Evolutionary conservation across 2,113 vertebrate species (phyloP).

Genomic region (Sarotherodon lohbergeri): DNA sequence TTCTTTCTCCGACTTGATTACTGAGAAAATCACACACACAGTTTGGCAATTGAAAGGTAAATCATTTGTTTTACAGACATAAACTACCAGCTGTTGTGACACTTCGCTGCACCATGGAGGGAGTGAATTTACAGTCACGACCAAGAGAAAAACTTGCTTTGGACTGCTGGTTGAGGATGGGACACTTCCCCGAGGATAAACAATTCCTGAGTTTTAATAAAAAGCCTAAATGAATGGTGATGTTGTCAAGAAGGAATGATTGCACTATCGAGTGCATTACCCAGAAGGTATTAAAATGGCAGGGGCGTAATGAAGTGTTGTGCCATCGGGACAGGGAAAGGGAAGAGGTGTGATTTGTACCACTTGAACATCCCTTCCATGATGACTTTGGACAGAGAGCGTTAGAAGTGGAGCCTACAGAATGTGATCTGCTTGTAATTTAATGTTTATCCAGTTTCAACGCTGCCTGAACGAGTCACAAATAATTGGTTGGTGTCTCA

Average conservation of each 20-base stretch:
- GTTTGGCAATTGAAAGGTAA: conserved; percentile 5
- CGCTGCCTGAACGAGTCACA: neutral
- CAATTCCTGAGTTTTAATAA: conserved; percentile 28
- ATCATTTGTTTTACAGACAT: conserved; percentile 45
- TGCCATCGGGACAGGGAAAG: conserved; percentile 21
- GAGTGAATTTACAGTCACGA: conserved; percentile 38
- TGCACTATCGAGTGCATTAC: conserved; percentile 55
- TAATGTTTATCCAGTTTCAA: neutral
- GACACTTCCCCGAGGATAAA: conserved; percentile 21
- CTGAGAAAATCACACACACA: conserved; percentile 4
- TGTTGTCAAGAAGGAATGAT: conserved; percentile 61
- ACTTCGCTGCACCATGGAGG: conserved; percentile 2
- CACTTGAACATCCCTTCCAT: neutral
- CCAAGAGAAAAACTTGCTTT: neutral
- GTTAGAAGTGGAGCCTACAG: neutral
- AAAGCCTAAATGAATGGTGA: conserved; percentile 58
- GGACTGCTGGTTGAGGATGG: neutral
- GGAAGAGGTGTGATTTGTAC: conserved; percentile 23
- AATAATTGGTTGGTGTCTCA: neutral
- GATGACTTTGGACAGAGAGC: neutral
- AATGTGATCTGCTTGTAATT: neutral
- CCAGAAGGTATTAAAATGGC: conserved; percentile 49
- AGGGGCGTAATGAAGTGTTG: conserved; percentile 53
- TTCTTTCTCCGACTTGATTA: neutral
- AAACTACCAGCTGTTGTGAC: conserved; percentile 38